phyloP scores from a whole-genome alignment of 2,797 vertebrate species.

The Periparus ater region DNA sequence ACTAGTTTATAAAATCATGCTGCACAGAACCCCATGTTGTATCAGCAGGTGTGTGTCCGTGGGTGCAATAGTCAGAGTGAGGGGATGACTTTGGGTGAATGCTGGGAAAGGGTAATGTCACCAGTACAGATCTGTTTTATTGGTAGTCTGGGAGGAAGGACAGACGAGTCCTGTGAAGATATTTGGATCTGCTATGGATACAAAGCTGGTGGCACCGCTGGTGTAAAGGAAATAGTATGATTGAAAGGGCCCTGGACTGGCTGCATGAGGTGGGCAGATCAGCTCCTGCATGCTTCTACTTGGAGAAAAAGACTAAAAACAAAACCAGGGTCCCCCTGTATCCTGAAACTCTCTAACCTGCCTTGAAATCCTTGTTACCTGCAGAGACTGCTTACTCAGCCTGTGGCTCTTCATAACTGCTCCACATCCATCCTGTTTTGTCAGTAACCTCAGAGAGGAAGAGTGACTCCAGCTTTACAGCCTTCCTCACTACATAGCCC shows the following conservation, averaged over 20 bases:
- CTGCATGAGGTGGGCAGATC: neutral
- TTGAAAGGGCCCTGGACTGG: neutral
- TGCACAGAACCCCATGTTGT: neutral
- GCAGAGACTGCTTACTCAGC: neutral
- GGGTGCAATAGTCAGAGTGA: fast-evolving
- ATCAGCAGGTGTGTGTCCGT: neutral
- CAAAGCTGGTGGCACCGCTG: neutral
- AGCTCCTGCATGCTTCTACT: neutral
- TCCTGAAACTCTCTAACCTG: neutral
- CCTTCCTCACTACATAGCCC: neutral
- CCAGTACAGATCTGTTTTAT: neutral
- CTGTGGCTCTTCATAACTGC: neutral
- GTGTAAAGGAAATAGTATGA: neutral
- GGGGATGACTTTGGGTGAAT: neutral
- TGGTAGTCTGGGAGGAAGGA: neutral
- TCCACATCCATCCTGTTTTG: neutral
- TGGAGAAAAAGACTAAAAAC: neutral
- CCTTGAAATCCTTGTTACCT: neutral
- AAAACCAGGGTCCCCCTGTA: neutral
- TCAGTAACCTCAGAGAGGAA: constrained; percentile 67
- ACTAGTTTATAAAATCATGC: fast-evolving
- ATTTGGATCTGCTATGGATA: neutral
- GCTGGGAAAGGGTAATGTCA: neutral
- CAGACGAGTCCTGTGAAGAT: neutral
- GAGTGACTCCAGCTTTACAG: constrained; percentile 18